Evolutionary conservation across 2,797 vertebrate species (phyloP), one percentile per base, ranked within the genome.

Genomic region (Acrocephalus scirpaceus): DNA sequence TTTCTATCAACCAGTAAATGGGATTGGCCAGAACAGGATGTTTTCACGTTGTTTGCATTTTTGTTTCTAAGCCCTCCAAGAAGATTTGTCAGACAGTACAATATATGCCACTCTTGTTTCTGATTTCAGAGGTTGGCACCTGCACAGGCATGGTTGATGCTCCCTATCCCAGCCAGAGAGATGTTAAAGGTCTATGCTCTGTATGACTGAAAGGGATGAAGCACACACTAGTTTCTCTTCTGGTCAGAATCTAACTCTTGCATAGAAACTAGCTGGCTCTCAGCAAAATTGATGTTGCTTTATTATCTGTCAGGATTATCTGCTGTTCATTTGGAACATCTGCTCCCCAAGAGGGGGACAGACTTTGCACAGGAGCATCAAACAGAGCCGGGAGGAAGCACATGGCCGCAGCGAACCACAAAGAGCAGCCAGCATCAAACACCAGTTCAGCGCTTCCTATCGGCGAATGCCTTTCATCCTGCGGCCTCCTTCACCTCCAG

Each of bases 401-500:
- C 67, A 62, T 22, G 11, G 3, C 84, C 74, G 78, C 50, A 34
- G 51, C 0, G 0, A 83, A 42, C 84, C 69, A 36, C 9, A 3
- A 64, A 93, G 66, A 54, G 54, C 47, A 16, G 71, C 51, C 76
- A 82, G 86, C 9, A 3, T 40, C 86, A 75, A 86, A 79, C 56
- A 11, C 10, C 0, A 0, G 22, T 42, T 74, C 94, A 72, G 65
- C 3, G 50, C 56, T 89, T 87, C 84, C 86, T 40, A 61, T 44
- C 45, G 3, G 53, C 36, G n/a, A 70, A 65, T 21, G 54, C 62
- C 90, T 93, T 83, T 95, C 82, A 93, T 88, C 77, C 66, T 2
- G 1, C 5, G 64, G 72, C 79, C 90, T 84, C 79, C 71, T 40
- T 95, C 91, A 95, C 82, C 91, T 97, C 90, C 77, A 93, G 91